Conservation (phyloP, 2,888 invertebrate species). For the Phyllotreta striolata region DNA sequence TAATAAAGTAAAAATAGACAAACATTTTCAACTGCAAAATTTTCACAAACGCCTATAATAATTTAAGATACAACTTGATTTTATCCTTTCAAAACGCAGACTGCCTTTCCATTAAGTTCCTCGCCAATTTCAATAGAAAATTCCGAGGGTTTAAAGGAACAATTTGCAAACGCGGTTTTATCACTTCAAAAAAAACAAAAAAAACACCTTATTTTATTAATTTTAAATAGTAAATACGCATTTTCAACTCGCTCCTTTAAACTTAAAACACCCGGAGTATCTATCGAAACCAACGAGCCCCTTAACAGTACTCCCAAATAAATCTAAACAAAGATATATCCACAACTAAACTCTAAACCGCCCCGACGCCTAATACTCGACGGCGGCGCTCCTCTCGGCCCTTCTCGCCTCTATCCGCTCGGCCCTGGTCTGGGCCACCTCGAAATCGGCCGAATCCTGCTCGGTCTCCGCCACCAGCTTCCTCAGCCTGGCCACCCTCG, state of each 20-base stretch:
- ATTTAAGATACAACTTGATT: not conserved
- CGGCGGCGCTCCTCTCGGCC: constrained; percentile 42
- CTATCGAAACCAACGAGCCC: constrained; percentile 2
- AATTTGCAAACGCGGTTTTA: too few relatives aligned
- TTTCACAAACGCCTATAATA: not conserved
- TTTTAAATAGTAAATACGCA: too few relatives aligned
- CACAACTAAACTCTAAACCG: not conserved
- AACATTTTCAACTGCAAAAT: not conserved
- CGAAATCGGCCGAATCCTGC: constrained; percentile 60
- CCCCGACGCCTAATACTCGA: constrained; percentile 16
- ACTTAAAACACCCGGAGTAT: not conserved
- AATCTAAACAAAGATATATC: not conserved
- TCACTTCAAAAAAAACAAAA: too few relatives aligned
- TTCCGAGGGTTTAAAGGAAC: too few relatives aligned
- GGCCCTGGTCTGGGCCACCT: constrained; percentile 43
- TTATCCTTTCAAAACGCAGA: too few relatives aligned
- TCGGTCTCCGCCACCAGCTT: constrained; percentile 71
- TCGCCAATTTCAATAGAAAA: too few relatives aligned
- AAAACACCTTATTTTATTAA: too few relatives aligned
- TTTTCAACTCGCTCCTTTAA: too few relatives aligned
- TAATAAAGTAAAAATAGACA: not conserved
- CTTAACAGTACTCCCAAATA: not conserved
- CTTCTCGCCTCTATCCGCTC: constrained; percentile 47
- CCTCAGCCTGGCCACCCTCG: constrained; percentile 73
- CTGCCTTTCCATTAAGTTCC: too few relatives aligned